These are phyloP conservation scores for Myotis davidii DNA, from an alignment of 2,113 vertebrate genomes.

Conservation along the genomic window DNA sequence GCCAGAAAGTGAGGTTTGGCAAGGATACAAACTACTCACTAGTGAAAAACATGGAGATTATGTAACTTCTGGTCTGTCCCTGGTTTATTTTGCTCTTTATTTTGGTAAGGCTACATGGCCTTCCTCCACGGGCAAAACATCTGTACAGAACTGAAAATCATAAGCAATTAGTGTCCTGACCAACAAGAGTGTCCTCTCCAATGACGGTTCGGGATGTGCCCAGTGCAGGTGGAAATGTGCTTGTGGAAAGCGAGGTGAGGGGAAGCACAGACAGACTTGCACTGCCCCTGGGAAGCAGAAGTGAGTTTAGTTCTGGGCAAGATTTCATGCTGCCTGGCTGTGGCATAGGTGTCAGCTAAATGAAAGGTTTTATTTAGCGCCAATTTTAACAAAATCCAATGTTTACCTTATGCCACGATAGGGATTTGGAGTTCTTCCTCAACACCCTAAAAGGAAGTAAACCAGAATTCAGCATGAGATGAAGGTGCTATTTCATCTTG, in stretches of 20 bases:
- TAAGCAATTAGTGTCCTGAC: constrained; percentile 63
- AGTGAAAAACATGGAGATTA: constrained; percentile 59
- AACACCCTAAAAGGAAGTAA: constrained; percentile 71
- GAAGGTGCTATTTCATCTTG: constrained; percentile 64
- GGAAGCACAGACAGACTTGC: constrained; percentile 18
- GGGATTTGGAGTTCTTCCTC: constrained; percentile 62
- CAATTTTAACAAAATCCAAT: constrained; percentile 77
- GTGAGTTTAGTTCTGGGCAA: constrained; percentile 32
- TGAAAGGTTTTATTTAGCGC: constrained; percentile 61
- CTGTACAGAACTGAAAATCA: constrained; percentile 59
- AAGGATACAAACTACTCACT: constrained; percentile 21
- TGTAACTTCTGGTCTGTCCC: constrained; percentile 54
- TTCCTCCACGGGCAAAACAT: constrained; percentile 58
- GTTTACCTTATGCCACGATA: constrained; percentile 73
- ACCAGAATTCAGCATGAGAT: constrained; percentile 66
- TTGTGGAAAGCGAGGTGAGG: constrained; percentile 41
- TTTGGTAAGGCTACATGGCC: constrained; percentile 72
- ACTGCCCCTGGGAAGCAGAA: background rate
- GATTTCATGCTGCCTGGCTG: constrained; percentile 20
- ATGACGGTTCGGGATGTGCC: constrained; percentile 32
- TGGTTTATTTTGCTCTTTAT: constrained; percentile 64
- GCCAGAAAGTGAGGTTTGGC: constrained; percentile 38
- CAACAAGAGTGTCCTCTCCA: constrained; percentile 29
- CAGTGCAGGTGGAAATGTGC: background rate
- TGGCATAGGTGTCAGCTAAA: constrained; percentile 52